Conservation (phyloP, 2,797 vertebrate species). For the Glossophaga mutica region DNA sequence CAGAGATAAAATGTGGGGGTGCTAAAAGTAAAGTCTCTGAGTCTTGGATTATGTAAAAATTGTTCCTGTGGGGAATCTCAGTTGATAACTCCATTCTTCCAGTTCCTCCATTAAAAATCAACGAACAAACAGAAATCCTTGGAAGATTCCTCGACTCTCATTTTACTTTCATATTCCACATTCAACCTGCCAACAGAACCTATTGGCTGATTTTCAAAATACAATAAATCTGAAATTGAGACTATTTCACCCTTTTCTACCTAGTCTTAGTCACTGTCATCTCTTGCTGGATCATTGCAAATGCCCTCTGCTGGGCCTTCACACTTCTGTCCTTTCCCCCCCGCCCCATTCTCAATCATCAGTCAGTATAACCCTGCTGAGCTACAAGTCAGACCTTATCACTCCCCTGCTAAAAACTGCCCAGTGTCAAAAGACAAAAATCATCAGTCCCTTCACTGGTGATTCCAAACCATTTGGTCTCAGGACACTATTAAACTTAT, state of each 20-base stretch:
- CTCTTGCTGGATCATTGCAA: neutral
- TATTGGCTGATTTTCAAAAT: neutral
- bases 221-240: neutral
- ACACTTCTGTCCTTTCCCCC: accelerated
- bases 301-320: neutral
- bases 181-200: neutral
- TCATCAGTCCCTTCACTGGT: too few species aligned
- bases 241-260: neutral
- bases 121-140: neutral
- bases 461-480: too few species aligned
- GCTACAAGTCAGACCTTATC: neutral
- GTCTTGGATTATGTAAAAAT: neutral
- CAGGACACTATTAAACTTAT: too few species aligned
- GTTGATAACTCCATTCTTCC: neutral
- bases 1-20: neutral
- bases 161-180: neutral
- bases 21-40: neutral
- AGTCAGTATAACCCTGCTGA: neutral
- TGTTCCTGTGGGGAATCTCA: neutral
- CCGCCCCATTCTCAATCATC: neutral
- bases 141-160: neutral
- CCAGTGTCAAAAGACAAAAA: neutral
- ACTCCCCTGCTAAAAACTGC: neutral
- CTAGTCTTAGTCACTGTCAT: too few species aligned
- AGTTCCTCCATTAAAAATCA: neutral